These are phyloP conservation scores for Toxotes chatareus DNA, from an alignment of 2,113 vertebrate species.

Conservation along the genomic window DNA sequence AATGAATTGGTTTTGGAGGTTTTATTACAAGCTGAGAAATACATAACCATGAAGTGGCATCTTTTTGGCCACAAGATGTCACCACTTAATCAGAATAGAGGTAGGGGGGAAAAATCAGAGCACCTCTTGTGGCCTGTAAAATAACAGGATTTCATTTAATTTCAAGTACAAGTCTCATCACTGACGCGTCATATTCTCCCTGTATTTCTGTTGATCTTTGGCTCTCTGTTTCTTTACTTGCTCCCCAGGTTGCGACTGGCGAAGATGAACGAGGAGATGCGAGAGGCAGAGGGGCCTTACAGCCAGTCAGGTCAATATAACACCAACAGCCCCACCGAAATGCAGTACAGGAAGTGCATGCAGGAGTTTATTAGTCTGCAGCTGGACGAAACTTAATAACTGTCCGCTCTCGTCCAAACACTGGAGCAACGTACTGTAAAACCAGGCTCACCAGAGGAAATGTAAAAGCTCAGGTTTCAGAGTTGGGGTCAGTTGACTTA, in stretches of 20 bases:
- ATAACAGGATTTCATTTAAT: background rate
- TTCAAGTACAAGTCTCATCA: background rate
- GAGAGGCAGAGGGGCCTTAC: conserved; percentile 96
- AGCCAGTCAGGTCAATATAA: conserved; percentile 98
- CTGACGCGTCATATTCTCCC: background rate
- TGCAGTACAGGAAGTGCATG: conserved; percentile 97
- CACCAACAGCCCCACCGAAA: conserved; percentile 93
- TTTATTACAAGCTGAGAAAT: background rate
- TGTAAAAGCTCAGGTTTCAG: conserved; percentile 16
- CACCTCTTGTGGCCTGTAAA: background rate
- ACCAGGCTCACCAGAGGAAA: background rate
- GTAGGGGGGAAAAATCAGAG: background rate
- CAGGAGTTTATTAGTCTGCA: conserved; percentile 97
- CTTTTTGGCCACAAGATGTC: conserved; percentile 41
- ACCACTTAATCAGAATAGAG: background rate
- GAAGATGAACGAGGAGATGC: conserved; percentile 99
- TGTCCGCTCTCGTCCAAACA: background rate
- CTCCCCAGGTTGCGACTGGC: conserved; percentile 91
- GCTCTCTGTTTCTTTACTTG: background rate
- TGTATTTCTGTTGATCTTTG: background rate
- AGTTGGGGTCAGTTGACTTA: conserved; percentile 34
- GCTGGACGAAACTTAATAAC: conserved; percentile 86
- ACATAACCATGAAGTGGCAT: background rate
- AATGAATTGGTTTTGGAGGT: background rate
- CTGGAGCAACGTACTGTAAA: background rate